These are phyloP conservation scores for Corythaeola cristata DNA, from an alignment of 2,113 vertebrate genomes.

Conservation along the genomic window DNA sequence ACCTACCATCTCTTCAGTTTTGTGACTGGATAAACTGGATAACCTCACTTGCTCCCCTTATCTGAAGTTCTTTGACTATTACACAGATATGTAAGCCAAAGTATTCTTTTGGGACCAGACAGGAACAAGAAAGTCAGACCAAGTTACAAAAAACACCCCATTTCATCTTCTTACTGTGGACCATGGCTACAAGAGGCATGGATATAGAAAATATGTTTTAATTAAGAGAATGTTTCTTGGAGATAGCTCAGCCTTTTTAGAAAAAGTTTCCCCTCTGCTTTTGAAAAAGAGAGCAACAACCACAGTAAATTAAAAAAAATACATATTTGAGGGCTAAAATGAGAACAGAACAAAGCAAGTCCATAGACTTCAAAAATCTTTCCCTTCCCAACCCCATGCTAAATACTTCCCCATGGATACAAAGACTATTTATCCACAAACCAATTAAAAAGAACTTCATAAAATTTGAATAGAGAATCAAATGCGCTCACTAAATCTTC, in stretches of 20 bases:
- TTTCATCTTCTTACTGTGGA: neutral
- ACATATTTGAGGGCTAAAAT: neutral
- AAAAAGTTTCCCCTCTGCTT: neutral
- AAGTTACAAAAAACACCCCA: neutral
- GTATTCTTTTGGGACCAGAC: neutral
- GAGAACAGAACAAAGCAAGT: neutral
- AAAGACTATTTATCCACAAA: neutral
- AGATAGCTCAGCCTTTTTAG: neutral
- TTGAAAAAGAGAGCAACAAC: neutral
- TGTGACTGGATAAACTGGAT: neutral
- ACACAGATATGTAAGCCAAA: accelerated
- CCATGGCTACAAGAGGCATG: neutral
- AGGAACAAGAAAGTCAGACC: neutral
- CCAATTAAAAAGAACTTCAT: neutral
- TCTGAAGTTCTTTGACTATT: neutral
- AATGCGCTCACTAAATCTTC: neutral
- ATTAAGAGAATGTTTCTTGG: neutral
- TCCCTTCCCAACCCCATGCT: neutral
- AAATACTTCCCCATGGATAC: neutral
- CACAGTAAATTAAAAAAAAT: neutral
- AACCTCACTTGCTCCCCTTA: neutral
- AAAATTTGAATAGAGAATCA: neutral
- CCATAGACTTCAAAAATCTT: neutral
- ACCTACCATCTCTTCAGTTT: neutral
- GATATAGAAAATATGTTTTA: neutral